Conservation (phyloP, 2,797 vertebrate genomes). For the Peromyscus eremicus region DNA sequence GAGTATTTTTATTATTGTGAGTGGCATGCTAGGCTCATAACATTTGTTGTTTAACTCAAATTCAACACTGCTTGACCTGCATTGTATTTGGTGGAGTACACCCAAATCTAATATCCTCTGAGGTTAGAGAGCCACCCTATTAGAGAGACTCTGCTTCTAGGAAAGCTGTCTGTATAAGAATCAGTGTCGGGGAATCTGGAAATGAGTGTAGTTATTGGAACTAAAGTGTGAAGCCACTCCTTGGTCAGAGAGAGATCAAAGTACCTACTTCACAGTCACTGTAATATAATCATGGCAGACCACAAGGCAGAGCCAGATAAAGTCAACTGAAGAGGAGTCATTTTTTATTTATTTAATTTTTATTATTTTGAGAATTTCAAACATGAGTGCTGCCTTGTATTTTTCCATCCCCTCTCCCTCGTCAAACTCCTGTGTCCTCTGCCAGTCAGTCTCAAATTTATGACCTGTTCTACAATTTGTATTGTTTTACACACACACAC, state of each 20-base stretch:
- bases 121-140: neutral
- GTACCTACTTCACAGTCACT: neutral
- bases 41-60: conserved; percentile 45
- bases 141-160: conserved; percentile 26
- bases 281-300: neutral
- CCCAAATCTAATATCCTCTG: neutral
- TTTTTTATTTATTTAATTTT: neutral
- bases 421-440: neutral
- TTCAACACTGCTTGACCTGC: neutral
- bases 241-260: conserved; percentile 19
- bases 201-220: neutral
- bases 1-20: neutral
- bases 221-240: neutral
- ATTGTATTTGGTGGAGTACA: conserved; percentile 35
- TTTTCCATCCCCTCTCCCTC: neutral
- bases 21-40: neutral
- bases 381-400: neutral
- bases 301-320: neutral
- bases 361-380: neutral
- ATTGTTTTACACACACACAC: neutral
- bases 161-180: neutral
- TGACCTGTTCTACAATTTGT: neutral
- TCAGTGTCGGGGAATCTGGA: conserved; percentile 11
- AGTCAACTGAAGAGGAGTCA: neutral
- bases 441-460: neutral